Base-by-base conservation (phyloP, 2,888 invertebrate genomes). In the Drosophila koepferae region DNA sequence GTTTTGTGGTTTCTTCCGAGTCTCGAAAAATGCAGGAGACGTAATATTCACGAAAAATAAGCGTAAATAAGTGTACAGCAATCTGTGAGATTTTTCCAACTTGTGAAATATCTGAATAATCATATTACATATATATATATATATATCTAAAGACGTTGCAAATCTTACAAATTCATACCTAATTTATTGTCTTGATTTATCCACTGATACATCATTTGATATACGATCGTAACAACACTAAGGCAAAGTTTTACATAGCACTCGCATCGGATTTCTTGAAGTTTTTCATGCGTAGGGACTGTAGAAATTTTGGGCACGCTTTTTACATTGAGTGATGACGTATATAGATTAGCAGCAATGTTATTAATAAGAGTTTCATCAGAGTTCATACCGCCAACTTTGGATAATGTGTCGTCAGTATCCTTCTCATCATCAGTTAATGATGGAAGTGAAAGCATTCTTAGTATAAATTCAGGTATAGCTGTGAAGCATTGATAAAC, bases 191-290 rank as follows among this genome's bases (percentile, higher is more conserved):
- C 80, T 46, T 64, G 77, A 14, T 80, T 58, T 16, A 82, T 67
- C 92, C 92, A 92, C 55, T 92, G 92, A 14, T 91, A 81, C 74
- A 92, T 67, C 56, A 91, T 74, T 74, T 91, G 92, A 72, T 89
- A 92, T 23, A 92, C 72, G 6, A 92, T 68, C 3, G 91, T 91
- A 3, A 92, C 91, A 18, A 90, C 86, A 63, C 92, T 92, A 2
- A 90, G 76, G 53, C 92, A 92, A 38, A 92, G 74, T 65, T 91
- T 92, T 0, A 87, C 82, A 73, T 92, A 92, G 48, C 92, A 92
- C 54, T 92, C 91, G 61, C 92, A 92, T 7, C 53, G 62, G 12
- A 63, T 53, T n/a, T 62, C 70, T 7, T 59, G 56, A 2, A 16
- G 1, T n/a, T 28, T 48, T 8, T 58, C 56, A 12, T 44, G 43